These are phyloP conservation scores for Sphaeridia pumilis DNA, from an alignment of 2,888 invertebrate species.

Conservation along the genomic window DNA sequence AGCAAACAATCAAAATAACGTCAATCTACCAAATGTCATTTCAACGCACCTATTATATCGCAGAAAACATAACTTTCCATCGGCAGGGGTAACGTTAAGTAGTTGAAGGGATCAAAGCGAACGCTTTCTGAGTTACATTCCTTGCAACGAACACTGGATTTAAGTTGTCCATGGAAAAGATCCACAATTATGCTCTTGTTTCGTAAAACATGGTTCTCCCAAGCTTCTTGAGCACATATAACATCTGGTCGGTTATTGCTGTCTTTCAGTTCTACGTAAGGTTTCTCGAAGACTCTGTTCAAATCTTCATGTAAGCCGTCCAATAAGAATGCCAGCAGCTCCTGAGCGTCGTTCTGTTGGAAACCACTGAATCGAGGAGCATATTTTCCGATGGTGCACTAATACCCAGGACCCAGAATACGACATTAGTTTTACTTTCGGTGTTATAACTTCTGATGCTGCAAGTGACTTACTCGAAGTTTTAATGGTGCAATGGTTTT, in stretches of 20 bases:
- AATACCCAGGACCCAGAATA: slow-evolving; percentile 4
- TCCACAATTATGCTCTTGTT: slow-evolving; percentile 82
- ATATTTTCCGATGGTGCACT: slow-evolving; percentile 74
- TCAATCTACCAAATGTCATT: too few species aligned
- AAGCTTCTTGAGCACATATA: slow-evolving; percentile 53
- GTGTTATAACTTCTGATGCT: background rate
- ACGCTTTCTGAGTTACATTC: slow-evolving; percentile 73
- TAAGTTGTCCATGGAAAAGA: slow-evolving; percentile 81
- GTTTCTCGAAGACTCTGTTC: slow-evolving; percentile 62
- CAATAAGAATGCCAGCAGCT: slow-evolving; percentile 77
- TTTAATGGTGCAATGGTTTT: slow-evolving; percentile 78
- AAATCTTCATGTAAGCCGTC: slow-evolving; percentile 87
- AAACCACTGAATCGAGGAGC: slow-evolving; percentile 76
- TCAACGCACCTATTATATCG: slow-evolving; percentile 55
- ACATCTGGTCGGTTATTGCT: slow-evolving; percentile 66
- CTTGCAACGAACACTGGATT: slow-evolving; percentile 72
- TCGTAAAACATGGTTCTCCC: slow-evolving; percentile 67
- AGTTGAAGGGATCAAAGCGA: slow-evolving; percentile 83
- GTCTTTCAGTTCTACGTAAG: slow-evolving; percentile 61
- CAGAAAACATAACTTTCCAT: slow-evolving; percentile 73
- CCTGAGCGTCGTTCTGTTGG: slow-evolving; percentile 89
- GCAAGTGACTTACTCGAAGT: slow-evolving; percentile 45
- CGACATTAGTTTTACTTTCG: background rate
- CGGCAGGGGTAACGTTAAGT: slow-evolving; percentile 76
- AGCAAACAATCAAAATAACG: slow-evolving; percentile 9